Evolutionary conservation across 2,113 vertebrate genomes (phyloP), one percentile per base, ranked within the genome.

Genomic region (Oncorhynchus clarkii): DNA sequence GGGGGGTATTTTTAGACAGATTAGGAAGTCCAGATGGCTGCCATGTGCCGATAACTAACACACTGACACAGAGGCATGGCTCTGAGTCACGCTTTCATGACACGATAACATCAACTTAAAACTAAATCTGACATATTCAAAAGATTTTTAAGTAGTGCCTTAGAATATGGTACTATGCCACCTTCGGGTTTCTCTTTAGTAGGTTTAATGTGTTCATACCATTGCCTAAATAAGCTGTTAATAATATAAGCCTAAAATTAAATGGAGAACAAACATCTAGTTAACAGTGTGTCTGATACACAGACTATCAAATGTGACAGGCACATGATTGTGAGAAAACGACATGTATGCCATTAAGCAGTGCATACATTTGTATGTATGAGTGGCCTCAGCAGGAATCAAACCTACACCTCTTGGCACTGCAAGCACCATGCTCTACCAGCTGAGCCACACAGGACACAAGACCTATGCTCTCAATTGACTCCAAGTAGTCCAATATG

Each of bases 21-120:
- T 34, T 34, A 3, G 57, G 71, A 73, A 73, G 71, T 27, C 49
- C 51, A 73, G 71, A 62, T 18, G 5, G 49, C 18, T 39, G 71
- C 31, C 20, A 22, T 31, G n/a, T 73, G 57, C 4, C 13, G 20
- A 20, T 31, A 62, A 34, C 71, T 39, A 59, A 31, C n/a, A n/a
- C 5, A 62, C 9, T 59, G 51, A 72, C 71, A 72, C 71, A 72
- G 54, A 22, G 59, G 20, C 59, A 20, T n/a, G 7, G 49, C 1
- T 51, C 27, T 73, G 71, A 73, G 27, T 73, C 54, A 73, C 11
- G 20, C 59, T 60, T 60, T n/a, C 39, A 22, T 14, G 59, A 20
- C 59, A 60, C 12, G 8, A 14, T 60, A 16, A 14, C 49, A 16
- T 51, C 3, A 16, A 39, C 39, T 51, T 16, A 51, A 13, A 51